Evolutionary conservation across 2,888 invertebrate species (phyloP).

Genomic region (Diarsia brunnea): DNA sequence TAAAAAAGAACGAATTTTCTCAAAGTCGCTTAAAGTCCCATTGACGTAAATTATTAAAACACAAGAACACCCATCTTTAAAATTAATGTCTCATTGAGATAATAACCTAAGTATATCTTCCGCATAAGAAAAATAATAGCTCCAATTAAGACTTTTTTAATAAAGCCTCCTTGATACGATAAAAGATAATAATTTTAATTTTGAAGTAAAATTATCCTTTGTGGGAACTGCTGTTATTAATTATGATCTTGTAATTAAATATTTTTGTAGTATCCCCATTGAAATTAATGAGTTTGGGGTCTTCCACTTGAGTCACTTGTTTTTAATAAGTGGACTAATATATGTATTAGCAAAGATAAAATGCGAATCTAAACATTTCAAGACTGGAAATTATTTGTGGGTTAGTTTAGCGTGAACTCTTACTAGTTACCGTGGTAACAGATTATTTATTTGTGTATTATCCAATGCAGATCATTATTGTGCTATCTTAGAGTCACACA

Average conservation of each 20-base stretch:
- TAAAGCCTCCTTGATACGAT: slow-evolving; percentile 42
- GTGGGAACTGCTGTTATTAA: slow-evolving; percentile 32
- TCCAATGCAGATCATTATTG: background rate
- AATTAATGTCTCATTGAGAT: slow-evolving; percentile 28
- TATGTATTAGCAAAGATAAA: background rate
- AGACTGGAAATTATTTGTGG: background rate
- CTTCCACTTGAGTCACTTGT: background rate
- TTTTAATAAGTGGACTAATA: background rate
- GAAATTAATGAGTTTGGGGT: slow-evolving; percentile 8
- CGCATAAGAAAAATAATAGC: slow-evolving; percentile 39
- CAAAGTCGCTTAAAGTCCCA: slow-evolving; percentile 20
- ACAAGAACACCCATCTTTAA: slow-evolving; percentile 27
- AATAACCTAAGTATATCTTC: slow-evolving; percentile 35
- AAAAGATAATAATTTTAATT: slow-evolving; percentile 51
- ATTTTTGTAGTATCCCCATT: slow-evolving; percentile 10
- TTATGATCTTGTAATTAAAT: slow-evolving; percentile 31
- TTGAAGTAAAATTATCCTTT: slow-evolving; percentile 34
- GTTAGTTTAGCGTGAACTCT: background rate
- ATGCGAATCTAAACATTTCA: background rate
- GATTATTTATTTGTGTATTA: background rate
- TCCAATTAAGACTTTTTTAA: slow-evolving; percentile 44
- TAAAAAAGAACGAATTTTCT: background rate
- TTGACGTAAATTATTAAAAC: slow-evolving; percentile 11
- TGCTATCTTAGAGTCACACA: too few species aligned
- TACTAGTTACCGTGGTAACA: background rate